Percentiles rank a stretch among this genome's conserved stretches.
These are phyloP conservation scores for Daboia siamensis DNA, from an alignment of 2,113 vertebrate species.

Conservation along the genomic window DNA sequence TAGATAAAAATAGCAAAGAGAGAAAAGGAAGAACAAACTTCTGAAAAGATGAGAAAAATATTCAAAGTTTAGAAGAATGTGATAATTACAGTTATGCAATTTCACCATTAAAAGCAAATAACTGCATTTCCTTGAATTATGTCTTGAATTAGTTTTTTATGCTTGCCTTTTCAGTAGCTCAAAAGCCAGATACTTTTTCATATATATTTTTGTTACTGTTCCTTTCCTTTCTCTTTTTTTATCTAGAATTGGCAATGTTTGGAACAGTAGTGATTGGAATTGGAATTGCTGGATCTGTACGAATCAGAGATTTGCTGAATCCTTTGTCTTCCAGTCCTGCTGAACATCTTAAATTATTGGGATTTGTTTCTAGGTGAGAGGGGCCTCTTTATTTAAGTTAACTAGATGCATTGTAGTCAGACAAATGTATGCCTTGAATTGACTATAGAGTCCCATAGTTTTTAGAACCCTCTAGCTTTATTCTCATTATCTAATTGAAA, in stretches of 20 bases:
- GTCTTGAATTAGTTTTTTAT: not conserved
- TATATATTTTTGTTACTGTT: not conserved
- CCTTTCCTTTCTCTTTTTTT: not conserved
- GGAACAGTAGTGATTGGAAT: conserved; percentile 87
- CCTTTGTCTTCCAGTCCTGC: conserved; percentile 74
- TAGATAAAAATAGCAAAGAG: not conserved
- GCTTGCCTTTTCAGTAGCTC: not conserved
- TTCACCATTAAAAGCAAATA: not conserved
- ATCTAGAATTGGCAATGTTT: conserved; percentile 74
- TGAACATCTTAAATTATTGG: conserved; percentile 75
- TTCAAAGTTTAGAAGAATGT: not conserved
- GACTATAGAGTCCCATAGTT: not conserved
- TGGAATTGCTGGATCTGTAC: conserved; percentile 82
- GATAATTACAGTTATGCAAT: not conserved
- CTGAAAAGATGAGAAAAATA: not conserved
- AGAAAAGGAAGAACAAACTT: not conserved
- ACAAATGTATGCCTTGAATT: not conserved
- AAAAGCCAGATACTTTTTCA: not conserved
- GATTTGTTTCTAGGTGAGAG: conserved; percentile 89
- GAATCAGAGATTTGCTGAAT: conserved; percentile 82
- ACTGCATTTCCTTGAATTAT: not conserved
- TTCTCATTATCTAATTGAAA: not conserved
- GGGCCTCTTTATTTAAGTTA: not conserved
- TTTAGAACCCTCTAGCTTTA: not conserved
- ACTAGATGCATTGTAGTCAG: not conserved